Evolutionary conservation across 2,888 invertebrate species (phyloP), one percentile per base, ranked within the genome.

Genomic region (Hypselothyrea guttata): DNA sequence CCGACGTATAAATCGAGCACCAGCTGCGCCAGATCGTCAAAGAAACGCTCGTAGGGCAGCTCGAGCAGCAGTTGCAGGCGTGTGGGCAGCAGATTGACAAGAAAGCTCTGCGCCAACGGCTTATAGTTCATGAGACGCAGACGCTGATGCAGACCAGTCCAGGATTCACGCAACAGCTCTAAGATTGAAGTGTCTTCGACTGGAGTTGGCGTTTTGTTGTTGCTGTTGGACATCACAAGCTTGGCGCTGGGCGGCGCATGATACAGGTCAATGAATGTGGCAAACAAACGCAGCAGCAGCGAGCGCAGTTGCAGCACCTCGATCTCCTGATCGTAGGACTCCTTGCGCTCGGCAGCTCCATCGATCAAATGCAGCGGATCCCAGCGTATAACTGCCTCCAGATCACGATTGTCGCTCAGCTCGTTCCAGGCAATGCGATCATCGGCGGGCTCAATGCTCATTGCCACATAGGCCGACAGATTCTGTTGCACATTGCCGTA

Each of bases 321-420:
- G 7, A 88, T 72, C 64, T 90, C 89, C 57, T 90, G 90, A 38
- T 87, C 72, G 44, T 88, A 90, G 2, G 89, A 89, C 48, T 89
- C 88, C 27, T 79, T 84, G 5, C 84, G 86, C 33, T 89, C 87
- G 0, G 76, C 75, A 34, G 75, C 77, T 3, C 75, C 59, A 51
- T 86, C 68, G 1, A 86, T 82, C 49, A 88, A 61, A 79, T 90
- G 88, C 67, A 91, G 91, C 0, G 94, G 93, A 76, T 95, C 94
- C 93, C 93, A 95, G 72, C 92, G 92, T 7, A 93, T 91, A 82
- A 94, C 93, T 5, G 95, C 94, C 60, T 92, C 91, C 18, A 95
- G 90, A 89, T 97, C 96, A 35, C 96, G 92, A 90, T 96, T 96
- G 90, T 96, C 96, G 84, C 90, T 90, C 47, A 94, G 88, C 42